Base-by-base conservation (phyloP, 1,140 invertebrate genomes). In the Rhyzopertha dominica region DNA sequence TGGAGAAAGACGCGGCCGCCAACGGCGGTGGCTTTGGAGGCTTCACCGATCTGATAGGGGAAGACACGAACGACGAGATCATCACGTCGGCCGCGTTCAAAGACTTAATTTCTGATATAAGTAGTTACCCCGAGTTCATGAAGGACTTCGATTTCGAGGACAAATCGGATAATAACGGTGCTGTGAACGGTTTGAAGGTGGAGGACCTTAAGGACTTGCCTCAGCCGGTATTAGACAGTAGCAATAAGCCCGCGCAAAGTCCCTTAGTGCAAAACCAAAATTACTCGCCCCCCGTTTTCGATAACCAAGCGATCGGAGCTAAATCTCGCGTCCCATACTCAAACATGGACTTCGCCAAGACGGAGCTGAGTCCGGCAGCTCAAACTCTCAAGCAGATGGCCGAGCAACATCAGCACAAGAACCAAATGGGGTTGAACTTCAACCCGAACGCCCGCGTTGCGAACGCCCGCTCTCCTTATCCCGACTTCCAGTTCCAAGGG, bases 331-430 rank as follows among this genome's bases (percentile, higher is more conserved):
- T 71, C 9, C 18, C 72, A 4, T 74, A 75, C 32, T 62, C 69
- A 2, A 65, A 71, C 3, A 44, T 74, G 30, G 74, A 79, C 38
- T 75, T 75, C 51, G 64, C 67, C 39, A 79, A 80, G 47, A 76
- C 76, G 0, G 84, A 87, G 59, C 75, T 87, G 62, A 90, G 87
- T 40, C 85, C 90, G 5, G 91, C 91, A 1, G 91, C 92, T 2
- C 89, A 94, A 70, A 95, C 90, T 0, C 72, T 95, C 8, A 95
- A 95, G 65, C 90, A 95, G 58, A 93, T 95, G 90, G 92, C 92
- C 3, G 90, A 95, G 61, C 91, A 95, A 62, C 92, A 95, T 65
- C 90, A 95, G 68, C 88, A 91, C 67, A 91, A 88, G 64, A 81
- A 76, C 46, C 79, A 78, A 49, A 72, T 78, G 59, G 72, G 74